Base-by-base conservation (phyloP, 2,797 vertebrate genomes). In the Buphagus erythrorhynchus region DNA sequence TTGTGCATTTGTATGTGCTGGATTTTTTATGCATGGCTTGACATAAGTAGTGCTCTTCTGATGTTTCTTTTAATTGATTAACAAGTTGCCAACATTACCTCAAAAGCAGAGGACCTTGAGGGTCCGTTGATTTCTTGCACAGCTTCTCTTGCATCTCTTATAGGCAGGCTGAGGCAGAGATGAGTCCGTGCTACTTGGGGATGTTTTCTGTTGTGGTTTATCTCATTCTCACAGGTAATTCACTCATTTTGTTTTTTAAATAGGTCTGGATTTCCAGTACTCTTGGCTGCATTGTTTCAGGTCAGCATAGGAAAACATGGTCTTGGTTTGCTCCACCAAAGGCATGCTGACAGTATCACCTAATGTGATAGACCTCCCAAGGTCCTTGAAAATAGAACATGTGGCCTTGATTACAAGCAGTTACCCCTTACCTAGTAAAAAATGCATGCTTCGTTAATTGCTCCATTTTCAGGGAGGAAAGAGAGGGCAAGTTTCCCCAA, bases 401-500 rank as follows among this genome's bases (percentile, higher is more conserved):
- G 49, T 86, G 88, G 54, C n/a, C 52, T 77, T 89, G 75, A 93
- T 91, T 93, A 85, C 52, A 86, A 87, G 10, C 54, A 76, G 49
- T 80, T 85, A 35, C 36, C 40, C 22, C 15, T 76, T 73, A 81
- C 67, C 15, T 67, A 67, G 74, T 92, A 25, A 93, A 90, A 94
- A 92, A 67, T 19, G 20, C 15, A 13, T 59, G 10, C 31, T 74
- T 79, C 1, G 1, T 92, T 93, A 87, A 63, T 59, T 71, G 42
- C 40, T 88, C 6, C 33, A 6, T 86, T 88, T 89, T 74, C 57
- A 71, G 31, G 38, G 67, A 91, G 59, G 63, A 90, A 90, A 46
- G 43, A 82, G 61, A 93, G 31, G 58, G 43, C 77, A 91, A n/a
- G 33, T 78, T 88, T 66, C 46, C 79, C 58, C 66, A 81, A 38